These are phyloP conservation scores for Oryzias dopingdopingensis DNA, from an alignment of 2,797 vertebrate genomes.

Conservation along the genomic window DNA sequence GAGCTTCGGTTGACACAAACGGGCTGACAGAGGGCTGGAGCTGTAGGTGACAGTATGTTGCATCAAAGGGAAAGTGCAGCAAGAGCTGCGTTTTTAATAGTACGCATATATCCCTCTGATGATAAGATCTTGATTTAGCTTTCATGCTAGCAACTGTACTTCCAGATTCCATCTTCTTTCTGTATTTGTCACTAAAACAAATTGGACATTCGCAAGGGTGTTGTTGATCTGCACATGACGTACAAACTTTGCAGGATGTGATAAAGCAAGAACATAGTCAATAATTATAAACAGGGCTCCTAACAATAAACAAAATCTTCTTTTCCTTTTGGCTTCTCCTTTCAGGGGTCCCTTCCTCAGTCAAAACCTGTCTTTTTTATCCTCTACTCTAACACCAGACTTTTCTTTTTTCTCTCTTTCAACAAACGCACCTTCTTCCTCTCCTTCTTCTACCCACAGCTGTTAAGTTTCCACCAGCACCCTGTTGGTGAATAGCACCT, in stretches of 20 bases:
- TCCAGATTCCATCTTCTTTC: slow-evolving; percentile 30
- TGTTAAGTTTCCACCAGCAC: no score
- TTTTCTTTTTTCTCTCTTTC: no score
- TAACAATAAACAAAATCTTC: no score
- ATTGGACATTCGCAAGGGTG: slow-evolving; percentile 9
- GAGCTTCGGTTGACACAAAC: slow-evolving; percentile 21
- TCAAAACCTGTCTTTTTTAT: no score
- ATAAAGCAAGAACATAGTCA: slow-evolving; percentile 33
- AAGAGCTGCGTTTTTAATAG: slow-evolving; percentile 10
- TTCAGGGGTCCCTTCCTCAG: no score
- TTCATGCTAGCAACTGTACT: slow-evolving; percentile 18
- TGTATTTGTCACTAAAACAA: slow-evolving; percentile 43
- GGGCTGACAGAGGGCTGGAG: slow-evolving; percentile 8
- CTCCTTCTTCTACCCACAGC: no score
- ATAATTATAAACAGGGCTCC: slow-evolving; percentile 24
- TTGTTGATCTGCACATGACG: slow-evolving; percentile 23
- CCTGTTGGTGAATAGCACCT: no score
- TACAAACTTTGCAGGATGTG: slow-evolving; percentile 6
- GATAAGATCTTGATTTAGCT: slow-evolving; percentile 25
- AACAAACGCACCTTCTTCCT: no score
- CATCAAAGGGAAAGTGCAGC: slow-evolving; percentile 32
- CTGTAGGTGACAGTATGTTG: slow-evolving; percentile 39
- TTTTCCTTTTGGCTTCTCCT: no score
- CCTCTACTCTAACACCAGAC: no score
- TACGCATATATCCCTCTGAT: slow-evolving; percentile 19